Percentiles rank a stretch among this genome's conserved stretches.
Evolutionary conservation across 2,113 vertebrate species (phyloP).

Genomic region (Camelus bactrianus): DNA sequence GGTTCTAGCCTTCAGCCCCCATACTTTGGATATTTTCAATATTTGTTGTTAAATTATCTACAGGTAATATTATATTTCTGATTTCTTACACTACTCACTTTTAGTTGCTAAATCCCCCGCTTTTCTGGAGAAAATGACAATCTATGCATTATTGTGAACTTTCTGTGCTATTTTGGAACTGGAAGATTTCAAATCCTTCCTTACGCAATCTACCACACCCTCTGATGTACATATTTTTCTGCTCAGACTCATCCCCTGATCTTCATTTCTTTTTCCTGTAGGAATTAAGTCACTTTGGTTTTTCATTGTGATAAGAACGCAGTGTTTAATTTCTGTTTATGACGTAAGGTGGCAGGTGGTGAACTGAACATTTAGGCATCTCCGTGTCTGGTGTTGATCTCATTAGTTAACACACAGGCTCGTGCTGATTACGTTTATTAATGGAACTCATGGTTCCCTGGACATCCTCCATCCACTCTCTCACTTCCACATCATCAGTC

Average conservation of each 20-base stretch:
- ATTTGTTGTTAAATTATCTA: constrained; percentile 17
- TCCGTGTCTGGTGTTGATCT: neutral
- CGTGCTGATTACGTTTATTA: neutral
- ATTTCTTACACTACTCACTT: neutral
- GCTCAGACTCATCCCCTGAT: neutral
- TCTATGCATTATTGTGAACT: neutral
- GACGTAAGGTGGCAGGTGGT: neutral
- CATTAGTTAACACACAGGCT: neutral
- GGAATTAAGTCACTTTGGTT: neutral
- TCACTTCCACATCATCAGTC: neutral
- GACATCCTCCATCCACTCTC: neutral
- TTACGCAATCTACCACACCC: neutral
- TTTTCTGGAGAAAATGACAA: constrained; percentile 46
- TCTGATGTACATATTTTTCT: neutral
- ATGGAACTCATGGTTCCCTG: neutral
- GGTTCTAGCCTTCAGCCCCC: neutral
- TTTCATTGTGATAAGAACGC: neutral
- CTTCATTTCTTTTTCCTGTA: constrained; percentile 10
- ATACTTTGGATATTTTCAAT: neutral
- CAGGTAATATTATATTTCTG: neutral
- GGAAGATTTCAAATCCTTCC: neutral
- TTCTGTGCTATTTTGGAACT: neutral
- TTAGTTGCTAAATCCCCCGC: neutral
- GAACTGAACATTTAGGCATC: neutral
- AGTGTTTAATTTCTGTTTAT: constrained; percentile 30